Base-by-base conservation (phyloP, 2,888 invertebrate genomes). In the Sericinus montela region DNA sequence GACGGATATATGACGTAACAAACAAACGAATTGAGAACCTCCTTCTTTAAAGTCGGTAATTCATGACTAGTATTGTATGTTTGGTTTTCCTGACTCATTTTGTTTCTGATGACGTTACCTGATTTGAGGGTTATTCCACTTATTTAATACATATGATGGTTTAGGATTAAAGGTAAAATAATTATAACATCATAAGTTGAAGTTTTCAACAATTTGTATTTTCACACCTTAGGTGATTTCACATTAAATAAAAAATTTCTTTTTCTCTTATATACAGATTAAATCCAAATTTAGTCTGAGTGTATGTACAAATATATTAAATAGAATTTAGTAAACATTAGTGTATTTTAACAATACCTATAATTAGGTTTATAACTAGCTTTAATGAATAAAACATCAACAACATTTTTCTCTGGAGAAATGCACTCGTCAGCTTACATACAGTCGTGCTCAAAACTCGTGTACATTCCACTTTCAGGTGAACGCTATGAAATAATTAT, bases 251-350 rank as follows among this genome's bases (percentile, higher is more conserved):
- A 86, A 87, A 85, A 77, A 67, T 70, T 76, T 68, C 73, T 80
- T 67, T 68, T 82, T 77, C 75, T 84, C 79, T 84, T 88, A 87
- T 88, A 88, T 89, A 89, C 88, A 89, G 85, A 88, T 83, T 87
- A 87, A 81, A 86, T 84, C 75, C 74, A 85, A 88, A 85, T 86
- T 82, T 88, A 83, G 84, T 87, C 76, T 72, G 76, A 82, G 89
- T 89, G 89, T 89, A 89, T 89, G 89, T 89, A 89, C 89, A 89
- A 89, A 89, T 89, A 88, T 87, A 88, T 87, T 87, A 82, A 88
- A 87, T 87, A 87, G 83, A 85, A 84, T 88, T 88, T 88, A 88
- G 88, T 88, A 88, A 88, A 86, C 83, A 87, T 87, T 87, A 87
- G 87, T 86, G 88, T 84, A 80, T 81, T 86, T 85, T 88, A 88